A percentile compares a stretch with the other conserved stretches of the same genome.
Conservation (phyloP, 1,140 invertebrate species). For the Atta colombica region DNA sequence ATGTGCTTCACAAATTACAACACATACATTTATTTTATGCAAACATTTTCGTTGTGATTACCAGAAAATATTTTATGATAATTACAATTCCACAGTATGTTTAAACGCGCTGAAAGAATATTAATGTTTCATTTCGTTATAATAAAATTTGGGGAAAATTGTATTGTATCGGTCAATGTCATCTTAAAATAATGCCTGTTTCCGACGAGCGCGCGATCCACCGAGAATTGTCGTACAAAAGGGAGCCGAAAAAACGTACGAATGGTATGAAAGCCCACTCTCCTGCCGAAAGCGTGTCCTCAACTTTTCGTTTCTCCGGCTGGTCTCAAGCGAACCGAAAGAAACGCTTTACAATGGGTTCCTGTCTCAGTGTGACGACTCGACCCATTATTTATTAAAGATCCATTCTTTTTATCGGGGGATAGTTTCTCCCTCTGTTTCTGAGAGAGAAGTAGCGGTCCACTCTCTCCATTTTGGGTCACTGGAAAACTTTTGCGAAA, state of each 20-base stretch:
- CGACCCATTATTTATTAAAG: constrained; percentile 76
- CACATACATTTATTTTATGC: too few relatives aligned
- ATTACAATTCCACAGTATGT: not conserved
- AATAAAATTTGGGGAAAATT: constrained; percentile 39
- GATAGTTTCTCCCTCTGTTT: constrained; percentile 68
- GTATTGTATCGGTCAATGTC: constrained; percentile 37
- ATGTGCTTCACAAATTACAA: not conserved
- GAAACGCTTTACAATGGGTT: constrained; percentile 71
- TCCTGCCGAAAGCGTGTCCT: constrained; percentile 63
- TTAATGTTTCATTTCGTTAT: too few relatives aligned
- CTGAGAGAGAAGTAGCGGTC: not conserved
- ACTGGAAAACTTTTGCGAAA: constrained; percentile 58
- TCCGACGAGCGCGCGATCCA: constrained; percentile 18
- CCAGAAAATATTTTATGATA: not conserved
- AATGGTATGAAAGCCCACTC: constrained; percentile 62
- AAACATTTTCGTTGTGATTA: not conserved
- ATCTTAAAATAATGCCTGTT: constrained; percentile 31
- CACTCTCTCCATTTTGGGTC: constrained; percentile 14
- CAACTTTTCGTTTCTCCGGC: constrained; percentile 68
- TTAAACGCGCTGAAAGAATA: not conserved
- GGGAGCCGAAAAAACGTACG: constrained; percentile 23
- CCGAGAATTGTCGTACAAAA: constrained; percentile 40
- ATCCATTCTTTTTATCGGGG: constrained; percentile 74
- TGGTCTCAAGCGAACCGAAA: constrained; percentile 62
- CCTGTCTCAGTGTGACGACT: constrained; percentile 64